Evolutionary conservation across 1,140 invertebrate genomes (phyloP), one percentile per base, ranked within the genome.

Genomic region (Achroia grisella): DNA sequence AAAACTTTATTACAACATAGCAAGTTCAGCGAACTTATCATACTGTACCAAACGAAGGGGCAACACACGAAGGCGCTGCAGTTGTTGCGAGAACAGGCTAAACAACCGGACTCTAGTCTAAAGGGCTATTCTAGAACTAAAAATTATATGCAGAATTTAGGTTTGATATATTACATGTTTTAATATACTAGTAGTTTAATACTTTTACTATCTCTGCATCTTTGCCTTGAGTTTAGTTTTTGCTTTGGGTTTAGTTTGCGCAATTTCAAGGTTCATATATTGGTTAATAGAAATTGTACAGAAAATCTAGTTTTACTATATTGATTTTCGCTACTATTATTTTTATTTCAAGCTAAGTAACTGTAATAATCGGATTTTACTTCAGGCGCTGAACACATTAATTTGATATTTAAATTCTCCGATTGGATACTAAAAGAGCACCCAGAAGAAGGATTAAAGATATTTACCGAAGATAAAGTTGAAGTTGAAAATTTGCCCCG

Each of bases 381-480:
- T 37, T 37, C 35, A 92, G 93, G 94, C 28, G 70, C 86, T 10
- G 94, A 97, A 52, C 90, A 99, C 73, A 90, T 98, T 53, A 92
- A 96, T 57, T 79, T 99, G 28, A 98, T 99, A 62, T 93, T 98
- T 58, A 93, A 98, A 77, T 99, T 97, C 88, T 90, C 96, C n/a
- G 92, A 94, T 48, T 98, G 96, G 95, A 93, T 99, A 33, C 78
- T 99, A 11, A 90, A 92, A 51, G 89, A 93, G 62, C 87, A 95
- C 80, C 95, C 96, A 1, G 93, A 95, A 56, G 94, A 98, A 81
- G 97, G 97, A 8, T 79, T 99, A 0, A 93, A 94, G 73, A 98
- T 98, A 71, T 99, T 98, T 72, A 98, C 93, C 41, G 97, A 98
- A 81, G 95, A 98, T 73, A 87, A 95, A 8, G 81, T 91, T 41